A percentile compares a stretch with the other conserved stretches of the same genome.
phyloP scores from a whole-genome alignment of 2,797 vertebrate species.

The Ctenosaura bakeri region DNA sequence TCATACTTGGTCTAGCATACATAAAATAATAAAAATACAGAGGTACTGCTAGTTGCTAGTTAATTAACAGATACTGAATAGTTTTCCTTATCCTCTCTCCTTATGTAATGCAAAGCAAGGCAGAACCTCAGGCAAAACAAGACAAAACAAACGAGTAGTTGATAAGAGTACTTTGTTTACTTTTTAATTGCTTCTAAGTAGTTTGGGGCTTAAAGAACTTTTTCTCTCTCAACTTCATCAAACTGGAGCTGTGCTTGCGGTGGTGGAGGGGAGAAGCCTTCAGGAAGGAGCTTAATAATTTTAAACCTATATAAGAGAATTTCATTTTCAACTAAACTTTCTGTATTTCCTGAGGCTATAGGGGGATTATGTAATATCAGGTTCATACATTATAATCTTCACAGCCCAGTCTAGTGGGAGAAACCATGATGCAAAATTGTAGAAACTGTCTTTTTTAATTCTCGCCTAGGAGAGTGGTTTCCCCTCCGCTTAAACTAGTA shows the following conservation, averaged over 20 bases:
- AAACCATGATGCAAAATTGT: slow-evolving; percentile 14
- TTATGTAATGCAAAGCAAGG: neutral
- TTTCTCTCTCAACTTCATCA: slow-evolving; percentile 11
- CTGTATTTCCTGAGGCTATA: neutral
- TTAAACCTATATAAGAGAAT: neutral
- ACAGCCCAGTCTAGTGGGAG: slow-evolving; percentile 7
- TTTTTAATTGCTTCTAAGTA: slow-evolving; percentile 17
- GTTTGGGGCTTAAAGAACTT: slow-evolving; percentile 3
- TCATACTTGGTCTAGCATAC: neutral
- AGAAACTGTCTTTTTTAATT: neutral
- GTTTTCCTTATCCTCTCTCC: neutral
- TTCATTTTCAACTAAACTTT: slow-evolving; percentile 36
- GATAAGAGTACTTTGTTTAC: neutral
- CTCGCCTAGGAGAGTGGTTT: slow-evolving; percentile 27
- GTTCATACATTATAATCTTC: slow-evolving; percentile 29
- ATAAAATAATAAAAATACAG: neutral
- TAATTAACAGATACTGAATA: neutral
- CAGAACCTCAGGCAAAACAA: neutral
- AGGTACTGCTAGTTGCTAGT: neutral
- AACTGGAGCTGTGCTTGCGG: neutral
- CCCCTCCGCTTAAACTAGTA: neutral
- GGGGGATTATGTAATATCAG: neutral
- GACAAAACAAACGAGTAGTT: neutral
- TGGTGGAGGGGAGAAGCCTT: neutral
- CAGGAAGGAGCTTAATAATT: slow-evolving; percentile 13